Percentiles rank a stretch among this genome's conserved stretches.
phyloP scores from a whole-genome alignment of 1,140 invertebrate species.

The Hyposmocoma kahamanoa region DNA sequence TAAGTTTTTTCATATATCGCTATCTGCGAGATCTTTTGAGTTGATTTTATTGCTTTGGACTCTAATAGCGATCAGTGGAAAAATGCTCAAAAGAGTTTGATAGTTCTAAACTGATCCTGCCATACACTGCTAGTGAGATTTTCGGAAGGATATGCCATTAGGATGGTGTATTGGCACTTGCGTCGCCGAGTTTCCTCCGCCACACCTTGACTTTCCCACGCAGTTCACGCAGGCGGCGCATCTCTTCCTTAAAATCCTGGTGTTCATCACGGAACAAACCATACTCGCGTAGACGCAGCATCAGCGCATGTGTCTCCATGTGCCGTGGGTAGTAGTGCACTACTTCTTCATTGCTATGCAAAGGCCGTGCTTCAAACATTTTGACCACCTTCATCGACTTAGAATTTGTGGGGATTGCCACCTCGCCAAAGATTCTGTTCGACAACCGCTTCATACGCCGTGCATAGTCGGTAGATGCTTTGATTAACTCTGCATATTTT shows the following conservation, averaged over 20 bases:
- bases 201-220: conserved; percentile 83
- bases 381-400: conserved; percentile 90
- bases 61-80: too few relatives aligned
- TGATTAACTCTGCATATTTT: conserved; percentile 82
- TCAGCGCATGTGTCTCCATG: conserved; percentile 82
- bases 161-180: too few relatives aligned
- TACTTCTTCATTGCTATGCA: conserved; percentile 83
- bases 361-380: conserved; percentile 83
- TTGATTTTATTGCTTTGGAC: too few relatives aligned
- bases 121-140: too few relatives aligned
- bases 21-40: too few relatives aligned
- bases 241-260: conserved; percentile 93
- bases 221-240: conserved; percentile 82
- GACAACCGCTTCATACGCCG: conserved; percentile 89
- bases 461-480: conserved; percentile 84
- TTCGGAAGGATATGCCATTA: too few relatives aligned
- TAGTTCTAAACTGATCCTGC: too few relatives aligned
- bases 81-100: too few relatives aligned
- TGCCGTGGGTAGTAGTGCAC: conserved; percentile 92
- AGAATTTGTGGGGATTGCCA: conserved; percentile 80
- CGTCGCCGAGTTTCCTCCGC: conserved; percentile 39
- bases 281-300: conserved; percentile 82
- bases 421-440: conserved; percentile 93
- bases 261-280: conserved; percentile 93
- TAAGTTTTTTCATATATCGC: too few relatives aligned